Evolutionary conservation across 2,113 vertebrate genomes (phyloP).

Genomic region (Poecile atricapillus): DNA sequence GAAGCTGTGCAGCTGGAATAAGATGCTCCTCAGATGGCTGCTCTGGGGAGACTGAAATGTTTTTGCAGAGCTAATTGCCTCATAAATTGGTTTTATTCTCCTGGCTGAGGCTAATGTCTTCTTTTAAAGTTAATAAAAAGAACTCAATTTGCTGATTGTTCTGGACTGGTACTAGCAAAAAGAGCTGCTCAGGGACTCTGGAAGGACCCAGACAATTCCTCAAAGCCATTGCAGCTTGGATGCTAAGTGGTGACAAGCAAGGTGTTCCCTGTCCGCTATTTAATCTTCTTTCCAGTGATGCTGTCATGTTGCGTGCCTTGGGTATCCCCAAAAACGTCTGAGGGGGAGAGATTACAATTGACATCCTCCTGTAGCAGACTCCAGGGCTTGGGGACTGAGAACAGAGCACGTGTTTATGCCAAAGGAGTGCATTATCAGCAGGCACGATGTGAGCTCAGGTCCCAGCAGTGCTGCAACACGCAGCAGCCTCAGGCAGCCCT

Average conservation of each 20-base stretch:
- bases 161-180: constrained; percentile 30
- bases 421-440: neutral
- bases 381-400: neutral
- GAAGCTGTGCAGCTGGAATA: constrained; percentile 46
- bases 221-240: constrained; percentile 5
- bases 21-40: constrained; percentile 60
- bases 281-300: neutral
- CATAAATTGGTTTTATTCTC: constrained; percentile 69
- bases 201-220: neutral
- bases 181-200: neutral
- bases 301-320: neutral
- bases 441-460: neutral
- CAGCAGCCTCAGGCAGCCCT: neutral
- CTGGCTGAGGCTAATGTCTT: constrained; percentile 54
- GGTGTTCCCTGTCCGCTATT: neutral
- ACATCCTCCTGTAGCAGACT: neutral
- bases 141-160: constrained; percentile 55
- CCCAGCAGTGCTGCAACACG: neutral
- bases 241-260: constrained; percentile 22
- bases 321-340: neutral
- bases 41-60: constrained; percentile 57
- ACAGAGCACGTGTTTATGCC: neutral
- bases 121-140: constrained; percentile 69
- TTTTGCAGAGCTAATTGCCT: constrained; percentile 63
- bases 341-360: neutral